Evolutionary conservation across 2,113 vertebrate genomes (phyloP).

Genomic region (Clarias batrachus): DNA sequence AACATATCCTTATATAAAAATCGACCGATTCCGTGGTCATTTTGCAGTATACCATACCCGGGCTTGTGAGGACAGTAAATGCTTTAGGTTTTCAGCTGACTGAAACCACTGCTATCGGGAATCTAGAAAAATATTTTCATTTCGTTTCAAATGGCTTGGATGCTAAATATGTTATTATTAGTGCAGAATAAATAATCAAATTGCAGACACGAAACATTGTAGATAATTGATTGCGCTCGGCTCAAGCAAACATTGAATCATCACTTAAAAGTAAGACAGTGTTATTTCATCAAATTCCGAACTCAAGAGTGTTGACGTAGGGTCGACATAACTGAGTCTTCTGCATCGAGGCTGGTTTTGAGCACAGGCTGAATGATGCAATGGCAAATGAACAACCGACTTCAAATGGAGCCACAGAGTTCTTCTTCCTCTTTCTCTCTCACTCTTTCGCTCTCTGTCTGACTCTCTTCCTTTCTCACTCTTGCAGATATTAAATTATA

Average conservation of each 20-base stretch:
- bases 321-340: not conserved
- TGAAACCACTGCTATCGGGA: not conserved
- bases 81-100: not conserved
- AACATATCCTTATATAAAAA: no score
- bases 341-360: constrained; percentile 3
- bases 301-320: constrained; percentile 4
- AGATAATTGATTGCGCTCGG: not conserved
- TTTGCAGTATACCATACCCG: no score
- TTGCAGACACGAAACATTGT: not conserved
- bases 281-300: constrained; percentile 8
- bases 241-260: not conserved
- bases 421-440: constrained; percentile 19
- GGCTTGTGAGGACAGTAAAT: not conserved
- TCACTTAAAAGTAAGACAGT: constrained; percentile 15
- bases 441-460: constrained; percentile 24
- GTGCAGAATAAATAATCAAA: not conserved
- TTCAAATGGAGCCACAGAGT: constrained; percentile 50
- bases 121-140: not conserved
- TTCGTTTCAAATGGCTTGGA: not conserved
- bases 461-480: constrained; percentile 9
- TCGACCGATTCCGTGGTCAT: no score
- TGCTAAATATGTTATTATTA: not conserved
- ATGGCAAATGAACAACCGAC: constrained; percentile 44
- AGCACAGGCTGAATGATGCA: constrained; percentile 8
- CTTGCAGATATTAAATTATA: constrained; percentile 46